Conservation (phyloP, 2,888 invertebrate species). For the Agrochola circellaris region DNA sequence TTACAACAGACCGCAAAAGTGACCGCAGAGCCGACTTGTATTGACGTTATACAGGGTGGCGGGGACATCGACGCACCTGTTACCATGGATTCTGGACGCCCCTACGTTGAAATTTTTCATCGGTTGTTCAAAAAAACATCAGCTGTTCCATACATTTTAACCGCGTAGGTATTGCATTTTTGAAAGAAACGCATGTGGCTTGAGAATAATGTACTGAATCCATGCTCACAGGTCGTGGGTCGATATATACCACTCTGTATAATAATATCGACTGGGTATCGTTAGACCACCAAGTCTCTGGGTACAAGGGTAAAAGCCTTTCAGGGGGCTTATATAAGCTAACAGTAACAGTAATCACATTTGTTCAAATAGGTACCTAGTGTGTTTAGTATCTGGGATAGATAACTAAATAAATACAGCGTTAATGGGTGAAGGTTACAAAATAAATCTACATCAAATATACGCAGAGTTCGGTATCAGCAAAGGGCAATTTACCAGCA, state of each 20-base stretch:
- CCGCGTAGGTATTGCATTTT: too few species aligned
- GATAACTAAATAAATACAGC: slow-evolving; percentile 10
- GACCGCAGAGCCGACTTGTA: not conserved
- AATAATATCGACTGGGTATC: slow-evolving; percentile 14
- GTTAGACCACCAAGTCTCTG: slow-evolving; percentile 3
- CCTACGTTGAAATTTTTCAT: too few species aligned
- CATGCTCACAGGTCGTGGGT: too few species aligned
- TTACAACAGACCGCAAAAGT: slow-evolving; percentile 3
- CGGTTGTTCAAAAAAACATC: too few species aligned
- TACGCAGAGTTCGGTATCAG: slow-evolving; percentile 16
- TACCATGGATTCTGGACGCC: too few species aligned
- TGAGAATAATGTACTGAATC: too few species aligned
- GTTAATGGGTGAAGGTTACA: slow-evolving; percentile 25
- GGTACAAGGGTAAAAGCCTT: slow-evolving; percentile 4
- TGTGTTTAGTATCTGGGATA: not conserved
- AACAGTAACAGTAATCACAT: slow-evolving; percentile 20
- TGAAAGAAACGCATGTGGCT: too few species aligned
- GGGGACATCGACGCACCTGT: too few species aligned
- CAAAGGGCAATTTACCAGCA: slow-evolving; percentile 47
- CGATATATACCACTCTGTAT: too few species aligned
- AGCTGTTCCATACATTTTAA: too few species aligned
- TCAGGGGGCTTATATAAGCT: not conserved
- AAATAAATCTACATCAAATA: slow-evolving; percentile 11
- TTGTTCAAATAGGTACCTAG: slow-evolving; percentile 13
- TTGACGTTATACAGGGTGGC: not conserved